Conservation (phyloP, 2,797 vertebrate species). For the Clarias platycephalus region DNA sequence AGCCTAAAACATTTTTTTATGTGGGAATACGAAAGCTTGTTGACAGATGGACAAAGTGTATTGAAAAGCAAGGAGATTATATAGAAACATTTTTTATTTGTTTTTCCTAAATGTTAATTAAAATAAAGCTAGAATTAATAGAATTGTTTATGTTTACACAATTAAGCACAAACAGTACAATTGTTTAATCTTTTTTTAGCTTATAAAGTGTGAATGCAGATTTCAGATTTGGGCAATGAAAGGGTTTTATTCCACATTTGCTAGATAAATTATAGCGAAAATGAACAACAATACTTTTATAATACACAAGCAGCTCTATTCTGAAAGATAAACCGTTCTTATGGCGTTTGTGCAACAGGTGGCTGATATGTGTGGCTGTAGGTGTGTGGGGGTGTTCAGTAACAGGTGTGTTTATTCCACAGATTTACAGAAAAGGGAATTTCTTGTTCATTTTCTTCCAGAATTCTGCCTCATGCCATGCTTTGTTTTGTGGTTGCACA, state of each 20-base stretch:
- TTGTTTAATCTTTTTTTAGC: background rate
- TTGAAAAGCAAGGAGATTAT: too few relatives aligned
- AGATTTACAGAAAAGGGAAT: constrained; percentile 4
- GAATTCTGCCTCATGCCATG: background rate
- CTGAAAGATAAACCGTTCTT: background rate
- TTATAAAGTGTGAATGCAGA: background rate
- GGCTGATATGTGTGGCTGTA: background rate
- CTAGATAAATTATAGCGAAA: background rate
- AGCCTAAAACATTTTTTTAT: too few relatives aligned
- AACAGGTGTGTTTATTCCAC: constrained; percentile 28
- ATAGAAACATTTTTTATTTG: too few relatives aligned
- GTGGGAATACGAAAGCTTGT: too few relatives aligned
- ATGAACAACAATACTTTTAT: background rate
- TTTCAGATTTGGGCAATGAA: background rate
- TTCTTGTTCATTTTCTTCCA: background rate
- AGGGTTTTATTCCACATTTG: background rate
- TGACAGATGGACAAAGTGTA: too few relatives aligned
- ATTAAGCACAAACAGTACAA: too few relatives aligned
- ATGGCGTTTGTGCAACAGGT: background rate
- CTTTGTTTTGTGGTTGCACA: constrained; percentile 6
- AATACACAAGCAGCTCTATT: background rate
- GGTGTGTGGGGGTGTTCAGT: constrained; percentile 7
- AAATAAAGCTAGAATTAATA: too few relatives aligned
- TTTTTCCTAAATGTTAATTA: too few relatives aligned
- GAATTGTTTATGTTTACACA: too few relatives aligned